These are phyloP conservation scores for Brachyptera risi DNA, from an alignment of 2,888 invertebrate species.

Conservation along the genomic window DNA sequence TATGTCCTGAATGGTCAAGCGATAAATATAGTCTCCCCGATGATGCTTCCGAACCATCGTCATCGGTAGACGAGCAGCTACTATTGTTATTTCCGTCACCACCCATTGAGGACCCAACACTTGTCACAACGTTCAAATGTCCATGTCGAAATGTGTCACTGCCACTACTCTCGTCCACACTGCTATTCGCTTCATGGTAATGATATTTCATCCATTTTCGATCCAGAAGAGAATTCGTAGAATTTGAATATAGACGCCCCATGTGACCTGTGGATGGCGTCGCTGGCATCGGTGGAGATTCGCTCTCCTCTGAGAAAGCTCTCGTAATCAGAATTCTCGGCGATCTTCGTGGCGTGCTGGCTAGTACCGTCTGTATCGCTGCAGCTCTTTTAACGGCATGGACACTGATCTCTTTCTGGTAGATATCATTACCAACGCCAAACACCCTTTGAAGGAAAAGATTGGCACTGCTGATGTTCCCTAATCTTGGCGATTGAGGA, in stretches of 20 bases:
- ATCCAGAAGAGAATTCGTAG: conserved; percentile 44
- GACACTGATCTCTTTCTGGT: conserved; percentile 33
- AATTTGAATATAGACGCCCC: conserved; percentile 44
- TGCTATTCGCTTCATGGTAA: conserved; percentile 33
- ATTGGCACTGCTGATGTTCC: conserved; percentile 54
- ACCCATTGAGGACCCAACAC: conserved; percentile 15
- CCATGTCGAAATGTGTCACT: conserved; percentile 34
- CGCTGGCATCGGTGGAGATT: conserved; percentile 48
- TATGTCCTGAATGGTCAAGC: conserved; percentile 38
- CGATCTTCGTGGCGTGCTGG: conserved; percentile 48
- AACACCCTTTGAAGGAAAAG: conserved; percentile 58
- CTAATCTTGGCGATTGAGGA: conserved; percentile 56
- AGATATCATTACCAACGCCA: conserved; percentile 47
- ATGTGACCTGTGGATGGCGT: conserved; percentile 42
- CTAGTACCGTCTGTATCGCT: conserved; percentile 41
- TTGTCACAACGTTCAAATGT: conserved; percentile 34
- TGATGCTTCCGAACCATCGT: conserved; percentile 39
- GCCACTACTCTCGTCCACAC: conserved; percentile 37
- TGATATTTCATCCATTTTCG: conserved; percentile 44
- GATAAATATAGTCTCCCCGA: conserved; percentile 44
- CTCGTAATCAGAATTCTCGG: conserved; percentile 69
- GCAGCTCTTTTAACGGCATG: conserved; percentile 32
- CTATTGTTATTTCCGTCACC: conserved; percentile 35
- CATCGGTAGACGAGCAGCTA: conserved; percentile 48
- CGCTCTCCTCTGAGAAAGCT: conserved; percentile 69